Conservation (phyloP, 2,888 invertebrate genomes). For the Phytoseiulus persimilis region DNA sequence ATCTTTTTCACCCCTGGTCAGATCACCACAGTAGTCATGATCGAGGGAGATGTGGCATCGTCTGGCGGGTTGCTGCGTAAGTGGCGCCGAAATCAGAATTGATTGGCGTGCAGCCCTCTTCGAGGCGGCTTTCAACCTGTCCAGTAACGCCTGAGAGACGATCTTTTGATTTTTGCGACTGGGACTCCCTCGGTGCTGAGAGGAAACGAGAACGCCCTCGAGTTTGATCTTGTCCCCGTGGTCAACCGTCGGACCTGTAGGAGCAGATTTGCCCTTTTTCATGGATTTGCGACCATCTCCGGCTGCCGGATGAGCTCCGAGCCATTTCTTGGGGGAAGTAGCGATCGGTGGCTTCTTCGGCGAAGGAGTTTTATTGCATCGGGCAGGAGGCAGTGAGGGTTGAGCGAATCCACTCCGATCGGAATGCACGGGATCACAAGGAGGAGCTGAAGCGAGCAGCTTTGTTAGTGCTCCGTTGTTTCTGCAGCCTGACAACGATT, state of each 20-base stretch:
- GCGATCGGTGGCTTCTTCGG: not conserved
- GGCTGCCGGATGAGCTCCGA: not conserved
- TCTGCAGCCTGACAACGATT: not conserved
- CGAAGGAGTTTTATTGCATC: not conserved
- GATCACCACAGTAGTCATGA: conserved; percentile 56
- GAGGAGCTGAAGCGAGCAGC: not conserved
- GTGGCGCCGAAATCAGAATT: not conserved
- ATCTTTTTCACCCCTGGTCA: conserved; percentile 7
- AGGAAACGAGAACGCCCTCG: conserved; percentile 18
- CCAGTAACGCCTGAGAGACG: not conserved
- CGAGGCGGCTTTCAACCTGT: conserved; percentile 10
- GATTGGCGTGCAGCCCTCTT: conserved; percentile 11
- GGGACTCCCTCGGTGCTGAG: not conserved
- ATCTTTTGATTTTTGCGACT: not conserved
- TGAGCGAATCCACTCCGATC: not conserved
- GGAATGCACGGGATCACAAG: not conserved
- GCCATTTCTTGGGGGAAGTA: not conserved
- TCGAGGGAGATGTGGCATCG: conserved; percentile 53
- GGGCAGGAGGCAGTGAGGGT: not conserved
- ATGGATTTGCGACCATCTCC: not conserved
- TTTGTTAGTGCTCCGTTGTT: not conserved
- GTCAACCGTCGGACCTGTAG: not conserved
- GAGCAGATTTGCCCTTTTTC: not conserved
- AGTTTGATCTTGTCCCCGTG: not conserved
- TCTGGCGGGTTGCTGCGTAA: conserved; percentile 7